These are phyloP conservation scores for Aphis craccivora DNA, from an alignment of 1,140 invertebrate species.

Conservation along the genomic window DNA sequence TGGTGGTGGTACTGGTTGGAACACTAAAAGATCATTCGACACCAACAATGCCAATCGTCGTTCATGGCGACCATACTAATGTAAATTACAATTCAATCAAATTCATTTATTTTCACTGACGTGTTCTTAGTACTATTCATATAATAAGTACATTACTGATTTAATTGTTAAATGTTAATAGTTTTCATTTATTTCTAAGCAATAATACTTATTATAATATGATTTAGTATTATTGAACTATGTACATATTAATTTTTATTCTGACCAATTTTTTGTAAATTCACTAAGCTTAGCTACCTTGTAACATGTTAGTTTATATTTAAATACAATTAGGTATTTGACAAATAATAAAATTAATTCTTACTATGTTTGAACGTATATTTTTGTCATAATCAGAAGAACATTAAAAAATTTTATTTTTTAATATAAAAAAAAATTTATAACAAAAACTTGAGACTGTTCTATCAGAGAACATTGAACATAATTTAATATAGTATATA, in stretches of 20 bases:
- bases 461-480: background rate
- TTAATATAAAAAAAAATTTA: background rate
- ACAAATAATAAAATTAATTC: background rate
- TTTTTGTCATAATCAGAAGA: background rate
- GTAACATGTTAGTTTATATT: background rate
- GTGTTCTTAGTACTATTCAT: conserved; percentile 23
- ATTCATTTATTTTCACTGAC: background rate
- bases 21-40: conserved; percentile 50
- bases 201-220: conserved; percentile 12
- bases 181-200: background rate
- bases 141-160: background rate
- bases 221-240: background rate
- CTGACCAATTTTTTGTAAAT: conserved; percentile 41
- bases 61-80: conserved; percentile 44
- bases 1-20: conserved; percentile 38
- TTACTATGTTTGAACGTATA: background rate
- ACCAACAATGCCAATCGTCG: conserved; percentile 38
- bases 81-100: background rate
- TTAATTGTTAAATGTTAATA: conserved; percentile 15
- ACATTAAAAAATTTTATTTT: background rate
- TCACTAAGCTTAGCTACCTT: background rate
- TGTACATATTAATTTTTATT: conserved; percentile 26
- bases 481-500: background rate
- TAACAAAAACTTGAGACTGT: background rate
- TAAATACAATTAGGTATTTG: background rate